phyloP scores from a whole-genome alignment of 1,140 invertebrate genomes.

The Drosophila sucinea region DNA sequence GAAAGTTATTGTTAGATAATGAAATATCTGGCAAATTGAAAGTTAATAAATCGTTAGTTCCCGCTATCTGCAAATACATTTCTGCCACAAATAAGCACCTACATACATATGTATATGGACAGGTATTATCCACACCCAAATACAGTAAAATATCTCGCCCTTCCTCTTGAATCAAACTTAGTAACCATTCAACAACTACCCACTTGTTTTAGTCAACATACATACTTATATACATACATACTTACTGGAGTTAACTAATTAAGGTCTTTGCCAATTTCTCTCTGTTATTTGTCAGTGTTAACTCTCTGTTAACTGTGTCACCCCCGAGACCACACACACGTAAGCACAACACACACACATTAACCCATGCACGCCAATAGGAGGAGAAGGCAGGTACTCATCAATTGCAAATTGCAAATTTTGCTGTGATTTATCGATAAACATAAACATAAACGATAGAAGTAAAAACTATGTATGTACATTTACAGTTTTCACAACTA shows the following conservation, averaged over 20 bases:
- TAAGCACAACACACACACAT: neutral
- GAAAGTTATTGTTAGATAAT: too few relatives aligned
- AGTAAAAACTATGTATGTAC: conserved; percentile 13
- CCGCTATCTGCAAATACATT: too few relatives aligned
- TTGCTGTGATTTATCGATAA: conserved; percentile 11
- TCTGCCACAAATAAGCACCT: too few relatives aligned
- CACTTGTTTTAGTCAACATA: neutral
- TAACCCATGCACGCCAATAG: conserved; percentile 6
- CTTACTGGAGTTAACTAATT: neutral
- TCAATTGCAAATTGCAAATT: neutral
- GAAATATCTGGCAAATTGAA: too few relatives aligned
- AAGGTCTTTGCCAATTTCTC: neutral
- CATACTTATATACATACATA: conserved; percentile 6
- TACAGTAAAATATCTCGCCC: too few relatives aligned
- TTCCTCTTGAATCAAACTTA: too few relatives aligned
- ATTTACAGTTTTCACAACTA: conserved; percentile 23
- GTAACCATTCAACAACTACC: neutral
- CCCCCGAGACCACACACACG: neutral
- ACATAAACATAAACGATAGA: conserved; percentile 9
- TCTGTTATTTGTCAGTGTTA: neutral
- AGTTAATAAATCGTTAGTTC: too few relatives aligned
- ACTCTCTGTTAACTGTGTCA: neutral
- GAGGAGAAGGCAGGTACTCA: neutral
- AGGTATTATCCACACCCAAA: too few relatives aligned
- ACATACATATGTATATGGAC: too few relatives aligned